phyloP scores from a whole-genome alignment of 2,113 vertebrate genomes.

The Calonectris borealis region DNA sequence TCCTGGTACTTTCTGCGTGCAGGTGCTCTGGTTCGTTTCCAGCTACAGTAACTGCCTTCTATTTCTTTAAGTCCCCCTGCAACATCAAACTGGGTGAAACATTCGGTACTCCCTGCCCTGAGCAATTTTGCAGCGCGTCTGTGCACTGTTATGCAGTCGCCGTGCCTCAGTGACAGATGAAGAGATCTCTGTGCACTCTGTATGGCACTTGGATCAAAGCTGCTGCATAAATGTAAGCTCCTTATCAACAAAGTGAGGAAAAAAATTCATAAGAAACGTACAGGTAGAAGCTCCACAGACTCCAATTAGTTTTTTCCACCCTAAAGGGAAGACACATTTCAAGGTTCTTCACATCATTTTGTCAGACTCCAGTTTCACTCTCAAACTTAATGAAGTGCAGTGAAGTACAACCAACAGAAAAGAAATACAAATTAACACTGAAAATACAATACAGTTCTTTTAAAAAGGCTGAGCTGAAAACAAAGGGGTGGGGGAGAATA shows the following conservation, averaged over 20 bases:
- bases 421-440: neutral
- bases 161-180: neutral
- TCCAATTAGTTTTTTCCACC: neutral
- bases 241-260: neutral
- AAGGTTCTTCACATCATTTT: neutral
- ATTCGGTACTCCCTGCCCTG: neutral
- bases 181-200: neutral
- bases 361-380: neutral
- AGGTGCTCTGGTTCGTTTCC: neutral
- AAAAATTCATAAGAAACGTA: accelerated
- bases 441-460: neutral
- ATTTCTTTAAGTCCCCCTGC: neutral
- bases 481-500: neutral
- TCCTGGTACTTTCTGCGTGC: neutral
- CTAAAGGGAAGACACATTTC: neutral
- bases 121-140: neutral
- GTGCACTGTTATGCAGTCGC: neutral
- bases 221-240: neutral
- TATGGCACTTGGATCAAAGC: neutral
- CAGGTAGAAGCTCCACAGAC: neutral
- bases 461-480: neutral
- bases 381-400: neutral
- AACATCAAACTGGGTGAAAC: neutral
- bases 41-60: neutral
- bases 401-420: neutral